A percentile compares a stretch with the other conserved stretches of the same genome.
Evolutionary conservation across 2,113 vertebrate genomes (phyloP).

Genomic region (Dolichotis patagonum): DNA sequence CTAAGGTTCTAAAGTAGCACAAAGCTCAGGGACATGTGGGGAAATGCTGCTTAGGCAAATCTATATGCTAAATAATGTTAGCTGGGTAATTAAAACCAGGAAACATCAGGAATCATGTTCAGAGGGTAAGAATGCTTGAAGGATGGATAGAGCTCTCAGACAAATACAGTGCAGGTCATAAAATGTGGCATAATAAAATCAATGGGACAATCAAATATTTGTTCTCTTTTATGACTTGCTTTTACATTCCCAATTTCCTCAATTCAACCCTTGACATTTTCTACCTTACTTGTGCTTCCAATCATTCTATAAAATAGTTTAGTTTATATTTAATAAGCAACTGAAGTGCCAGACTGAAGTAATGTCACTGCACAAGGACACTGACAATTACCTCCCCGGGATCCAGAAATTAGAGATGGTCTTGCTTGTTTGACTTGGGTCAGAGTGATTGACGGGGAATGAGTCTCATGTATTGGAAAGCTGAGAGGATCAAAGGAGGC

Average conservation of each 20-base stretch:
- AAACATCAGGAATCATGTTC: neutral
- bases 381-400: neutral
- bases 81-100: neutral
- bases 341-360: neutral
- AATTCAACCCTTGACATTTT: neutral
- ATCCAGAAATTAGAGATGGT: neutral
- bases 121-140: neutral
- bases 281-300: neutral
- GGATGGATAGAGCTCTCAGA: neutral
- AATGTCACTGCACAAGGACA: neutral
- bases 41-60: no score
- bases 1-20: constrained; percentile 11
- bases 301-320: neutral
- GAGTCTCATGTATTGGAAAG: neutral
- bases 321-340: constrained; percentile 14
- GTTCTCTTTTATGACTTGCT: neutral
- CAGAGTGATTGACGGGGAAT: neutral
- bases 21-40: neutral
- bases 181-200: neutral
- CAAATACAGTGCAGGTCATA: neutral
- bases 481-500: neutral
- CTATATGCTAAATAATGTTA: neutral
- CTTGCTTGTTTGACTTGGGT: neutral
- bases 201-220: neutral
- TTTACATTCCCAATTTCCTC: neutral